These are phyloP conservation scores for Turritopsis rubra DNA, from an alignment of 30 jellyfish, hydroid and myxozoan genomes.

Conservation along the genomic window DNA sequence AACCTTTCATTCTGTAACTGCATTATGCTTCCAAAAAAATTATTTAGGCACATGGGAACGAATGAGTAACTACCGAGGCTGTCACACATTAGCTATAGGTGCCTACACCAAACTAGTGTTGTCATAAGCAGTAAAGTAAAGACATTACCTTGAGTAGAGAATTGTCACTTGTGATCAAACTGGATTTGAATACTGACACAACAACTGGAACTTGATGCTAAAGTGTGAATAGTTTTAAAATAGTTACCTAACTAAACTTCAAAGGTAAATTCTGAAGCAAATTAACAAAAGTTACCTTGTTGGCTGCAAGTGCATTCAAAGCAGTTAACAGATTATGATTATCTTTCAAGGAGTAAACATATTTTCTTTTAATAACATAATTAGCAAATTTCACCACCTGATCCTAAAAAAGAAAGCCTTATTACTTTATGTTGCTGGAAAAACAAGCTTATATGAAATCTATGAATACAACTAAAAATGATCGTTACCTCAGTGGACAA, in stretches of 20 bases:
- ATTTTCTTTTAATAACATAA: slow-evolving; percentile 69
- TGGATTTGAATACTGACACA: slow-evolving; percentile 69
- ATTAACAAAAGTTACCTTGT: slow-evolving; percentile 40
- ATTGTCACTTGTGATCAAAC: slow-evolving; percentile 51
- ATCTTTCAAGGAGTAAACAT: slow-evolving; percentile 63
- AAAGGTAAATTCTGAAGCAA: background rate
- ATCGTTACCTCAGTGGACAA: background rate
- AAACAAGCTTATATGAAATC: too few relatives aligned
- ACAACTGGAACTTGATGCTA: slow-evolving; percentile 80
- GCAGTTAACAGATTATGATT: slow-evolving; percentile 47
- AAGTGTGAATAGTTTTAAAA: too few relatives aligned
- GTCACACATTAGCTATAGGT: background rate
- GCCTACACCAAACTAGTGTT: background rate
- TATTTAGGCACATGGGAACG: background rate
- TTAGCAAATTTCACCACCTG: slow-evolving; percentile 77
- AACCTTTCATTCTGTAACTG: background rate
- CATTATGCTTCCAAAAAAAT: background rate
- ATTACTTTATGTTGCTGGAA: too few relatives aligned
- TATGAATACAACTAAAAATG: too few relatives aligned
- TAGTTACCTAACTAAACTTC: too few relatives aligned
- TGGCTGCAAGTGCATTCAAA: slow-evolving; percentile 45
- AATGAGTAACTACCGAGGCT: background rate
- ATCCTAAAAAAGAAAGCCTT: slow-evolving; percentile 29
- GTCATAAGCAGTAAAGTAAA: background rate
- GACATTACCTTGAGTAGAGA: slow-evolving; percentile 54